Evolutionary conservation across 2,113 vertebrate genomes (phyloP).

Genomic region (Mugil cephalus): DNA sequence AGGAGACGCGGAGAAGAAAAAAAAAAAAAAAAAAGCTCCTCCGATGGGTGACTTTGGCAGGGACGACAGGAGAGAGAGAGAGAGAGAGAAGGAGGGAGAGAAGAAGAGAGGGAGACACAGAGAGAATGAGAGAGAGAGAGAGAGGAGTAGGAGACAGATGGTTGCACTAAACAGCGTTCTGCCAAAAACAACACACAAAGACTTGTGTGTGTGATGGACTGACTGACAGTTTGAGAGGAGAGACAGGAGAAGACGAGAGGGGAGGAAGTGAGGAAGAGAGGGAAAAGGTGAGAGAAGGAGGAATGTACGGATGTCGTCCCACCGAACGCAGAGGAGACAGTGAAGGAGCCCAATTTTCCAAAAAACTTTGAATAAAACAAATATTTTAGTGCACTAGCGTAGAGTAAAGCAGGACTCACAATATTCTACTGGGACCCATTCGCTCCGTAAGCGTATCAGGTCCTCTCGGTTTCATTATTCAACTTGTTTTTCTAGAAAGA

Average conservation of each 20-base stretch:
- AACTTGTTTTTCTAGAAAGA: neutral
- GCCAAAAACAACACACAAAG: constrained; percentile 92
- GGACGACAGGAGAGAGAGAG: constrained; percentile 80
- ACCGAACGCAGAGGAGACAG: neutral
- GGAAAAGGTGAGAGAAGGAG: constrained; percentile 45
- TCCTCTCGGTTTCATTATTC: neutral
- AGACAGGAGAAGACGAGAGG: constrained; percentile 51
- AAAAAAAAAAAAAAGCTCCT: constrained; percentile 76
- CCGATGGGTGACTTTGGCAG: constrained; percentile 94
- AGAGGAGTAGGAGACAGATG: constrained; percentile 99
- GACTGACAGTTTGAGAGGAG: constrained; percentile 87
- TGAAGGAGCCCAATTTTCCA: neutral
- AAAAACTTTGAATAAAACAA: neutral
- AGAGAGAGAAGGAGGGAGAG: constrained; percentile 29
- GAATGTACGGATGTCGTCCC: constrained; percentile 24
- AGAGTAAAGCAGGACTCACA: neutral
- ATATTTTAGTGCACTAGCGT: neutral
- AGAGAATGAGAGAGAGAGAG: constrained; percentile 70
- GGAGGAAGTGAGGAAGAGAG: constrained; percentile 23
- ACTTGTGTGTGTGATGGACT: constrained; percentile 89
- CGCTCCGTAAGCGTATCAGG: neutral
- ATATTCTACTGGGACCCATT: neutral
- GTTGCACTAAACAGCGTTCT: constrained; percentile 93
- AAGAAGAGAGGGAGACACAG: constrained; percentile 90
- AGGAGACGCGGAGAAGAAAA: constrained; percentile 64